Conservation (phyloP, 2,797 vertebrate genomes). For the Epinephelus coioides region DNA sequence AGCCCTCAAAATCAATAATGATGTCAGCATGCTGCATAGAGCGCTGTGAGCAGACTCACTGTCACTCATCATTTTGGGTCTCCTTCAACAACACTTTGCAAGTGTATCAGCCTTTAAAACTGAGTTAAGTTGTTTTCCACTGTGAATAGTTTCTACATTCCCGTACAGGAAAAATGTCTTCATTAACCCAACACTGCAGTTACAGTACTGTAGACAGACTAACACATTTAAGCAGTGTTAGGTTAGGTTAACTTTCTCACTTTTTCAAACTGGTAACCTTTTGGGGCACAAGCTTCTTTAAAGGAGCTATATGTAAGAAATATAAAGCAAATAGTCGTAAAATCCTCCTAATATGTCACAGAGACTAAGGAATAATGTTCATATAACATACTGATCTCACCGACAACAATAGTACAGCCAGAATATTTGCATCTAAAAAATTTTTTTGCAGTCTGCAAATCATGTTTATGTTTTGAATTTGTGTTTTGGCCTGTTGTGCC, state of each 20-base stretch:
- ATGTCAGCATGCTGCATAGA: not conserved
- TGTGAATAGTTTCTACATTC: not conserved
- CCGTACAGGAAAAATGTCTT: not conserved
- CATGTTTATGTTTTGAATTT: too few relatives aligned
- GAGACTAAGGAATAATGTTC: too few relatives aligned
- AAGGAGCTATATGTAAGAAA: too few relatives aligned
- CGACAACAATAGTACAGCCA: too few relatives aligned
- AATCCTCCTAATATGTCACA: too few relatives aligned
- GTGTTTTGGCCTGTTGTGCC: too few relatives aligned
- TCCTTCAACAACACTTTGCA: not conserved
- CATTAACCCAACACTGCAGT: not conserved
- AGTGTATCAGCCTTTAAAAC: not conserved
- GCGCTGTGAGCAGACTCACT: conserved; percentile 7
- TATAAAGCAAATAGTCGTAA: too few relatives aligned
- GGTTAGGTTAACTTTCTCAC: not conserved
- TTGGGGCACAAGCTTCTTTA: not conserved
- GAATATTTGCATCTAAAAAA: too few relatives aligned
- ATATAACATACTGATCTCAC: too few relatives aligned
- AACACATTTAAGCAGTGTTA: not conserved
- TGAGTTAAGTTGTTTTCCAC: not conserved
- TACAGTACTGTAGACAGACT: not conserved
- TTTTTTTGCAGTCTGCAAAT: too few relatives aligned
- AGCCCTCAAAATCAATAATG: not conserved
- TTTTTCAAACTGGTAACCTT: not conserved
- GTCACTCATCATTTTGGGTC: not conserved